These are phyloP conservation scores for Leptinotarsa lineolata DNA, from an alignment of 1,140 invertebrate genomes.

Conservation along the genomic window DNA sequence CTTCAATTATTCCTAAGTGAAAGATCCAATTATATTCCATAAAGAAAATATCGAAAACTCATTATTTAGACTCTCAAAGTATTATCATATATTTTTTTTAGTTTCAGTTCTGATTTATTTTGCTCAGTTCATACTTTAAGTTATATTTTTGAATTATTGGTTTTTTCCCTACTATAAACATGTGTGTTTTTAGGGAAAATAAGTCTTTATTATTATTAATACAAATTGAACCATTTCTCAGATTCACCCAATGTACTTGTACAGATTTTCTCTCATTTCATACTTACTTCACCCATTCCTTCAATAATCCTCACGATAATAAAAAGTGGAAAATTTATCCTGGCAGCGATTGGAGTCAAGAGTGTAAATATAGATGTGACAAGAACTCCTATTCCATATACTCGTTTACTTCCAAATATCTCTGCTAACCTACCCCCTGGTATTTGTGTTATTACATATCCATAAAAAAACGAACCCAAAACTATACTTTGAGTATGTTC, in stretches of 20 bases:
- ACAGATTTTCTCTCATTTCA: background rate
- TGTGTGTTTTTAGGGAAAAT: no score
- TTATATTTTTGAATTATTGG: no score
- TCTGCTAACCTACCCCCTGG: conserved; percentile 83
- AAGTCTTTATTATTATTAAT: no score
- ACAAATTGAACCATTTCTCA: background rate
- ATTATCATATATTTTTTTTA: no score
- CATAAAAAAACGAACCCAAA: conserved; percentile 83
- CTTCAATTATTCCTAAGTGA: no score
- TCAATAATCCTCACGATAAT: conserved; percentile 79
- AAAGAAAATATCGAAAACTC: no score
- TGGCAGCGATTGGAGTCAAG: conserved; percentile 73
- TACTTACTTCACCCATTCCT: conserved; percentile 79
- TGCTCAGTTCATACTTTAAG: no score
- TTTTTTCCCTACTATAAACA: no score
- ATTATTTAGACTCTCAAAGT: no score
- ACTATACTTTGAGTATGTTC: conserved; percentile 79
- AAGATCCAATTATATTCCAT: no score
- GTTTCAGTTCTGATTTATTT: no score
- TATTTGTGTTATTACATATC: conserved; percentile 85
- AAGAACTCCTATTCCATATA: conserved; percentile 78
- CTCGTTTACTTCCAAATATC: conserved; percentile 76
- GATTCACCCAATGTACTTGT: background rate
- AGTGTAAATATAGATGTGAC: conserved; percentile 79
- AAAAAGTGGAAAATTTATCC: conserved; percentile 71